These are phyloP conservation scores for Epinephelus lanceolatus DNA, from an alignment of 2,113 vertebrate species.

Conservation along the genomic window DNA sequence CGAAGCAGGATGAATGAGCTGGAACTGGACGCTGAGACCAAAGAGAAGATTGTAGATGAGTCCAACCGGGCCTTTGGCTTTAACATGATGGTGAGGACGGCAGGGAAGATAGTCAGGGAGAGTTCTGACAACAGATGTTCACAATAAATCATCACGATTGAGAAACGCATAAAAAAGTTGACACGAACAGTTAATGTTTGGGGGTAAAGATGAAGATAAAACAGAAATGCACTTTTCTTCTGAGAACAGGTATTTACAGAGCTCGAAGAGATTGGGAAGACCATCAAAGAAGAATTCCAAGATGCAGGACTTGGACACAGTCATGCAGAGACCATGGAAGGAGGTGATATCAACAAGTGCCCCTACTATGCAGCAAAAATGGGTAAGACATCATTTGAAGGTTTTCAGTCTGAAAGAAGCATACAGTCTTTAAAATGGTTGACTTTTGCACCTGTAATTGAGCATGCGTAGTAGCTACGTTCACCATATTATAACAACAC, in stretches of 20 bases:
- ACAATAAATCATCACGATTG: not conserved
- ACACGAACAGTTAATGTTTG: not conserved
- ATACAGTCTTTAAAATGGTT: no score
- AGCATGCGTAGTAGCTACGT: not conserved
- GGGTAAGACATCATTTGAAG: slow-evolving; percentile 71
- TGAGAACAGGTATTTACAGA: slow-evolving; percentile 89
- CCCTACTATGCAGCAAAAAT: slow-evolving; percentile 88
- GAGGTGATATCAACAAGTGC: slow-evolving; percentile 89
- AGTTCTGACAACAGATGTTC: not conserved
- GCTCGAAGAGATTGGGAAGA: slow-evolving; percentile 87
- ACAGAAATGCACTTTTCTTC: slow-evolving; percentile 5
- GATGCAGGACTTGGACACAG: slow-evolving; percentile 82
- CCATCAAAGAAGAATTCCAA: slow-evolving; percentile 80
- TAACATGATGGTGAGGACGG: slow-evolving; percentile 89
- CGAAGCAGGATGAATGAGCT: slow-evolving; percentile 92
- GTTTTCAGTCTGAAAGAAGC: no score
- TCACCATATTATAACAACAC: not conserved
- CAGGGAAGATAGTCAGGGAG: not conserved
- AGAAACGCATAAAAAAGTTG: not conserved
- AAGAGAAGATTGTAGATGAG: slow-evolving; percentile 89
- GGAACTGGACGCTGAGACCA: slow-evolving; percentile 86
- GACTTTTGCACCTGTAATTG: not conserved
- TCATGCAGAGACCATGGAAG: slow-evolving; percentile 73
- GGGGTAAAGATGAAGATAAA: not conserved
- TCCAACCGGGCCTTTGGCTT: slow-evolving; percentile 90